A percentile compares a stretch with the other conserved stretches of the same genome.
Conservation (phyloP, 1,140 invertebrate genomes). For the Venturia canescens region DNA sequence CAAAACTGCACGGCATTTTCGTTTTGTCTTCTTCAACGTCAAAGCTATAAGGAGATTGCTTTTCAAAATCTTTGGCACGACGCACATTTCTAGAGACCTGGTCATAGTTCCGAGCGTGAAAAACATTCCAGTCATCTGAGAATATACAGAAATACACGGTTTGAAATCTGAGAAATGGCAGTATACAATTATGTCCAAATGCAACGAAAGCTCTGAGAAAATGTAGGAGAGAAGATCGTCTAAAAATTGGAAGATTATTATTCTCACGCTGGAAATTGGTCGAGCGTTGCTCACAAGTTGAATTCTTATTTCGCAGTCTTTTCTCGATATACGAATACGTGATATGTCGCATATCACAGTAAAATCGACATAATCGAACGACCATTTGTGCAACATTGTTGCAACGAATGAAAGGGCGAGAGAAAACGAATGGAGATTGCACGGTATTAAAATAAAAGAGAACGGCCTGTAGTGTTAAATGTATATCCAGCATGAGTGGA, state of each 20-base stretch:
- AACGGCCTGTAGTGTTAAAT: conserved; percentile 16
- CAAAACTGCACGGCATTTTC: neutral
- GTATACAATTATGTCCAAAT: too few relatives aligned
- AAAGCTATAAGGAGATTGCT: neutral
- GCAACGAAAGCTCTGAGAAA: too few relatives aligned
- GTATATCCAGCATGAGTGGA: neutral
- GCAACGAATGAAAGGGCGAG: conserved; percentile 50
- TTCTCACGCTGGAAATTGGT: neutral
- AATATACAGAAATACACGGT: too few relatives aligned
- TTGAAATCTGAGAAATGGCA: too few relatives aligned
- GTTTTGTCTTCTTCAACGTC: neutral
- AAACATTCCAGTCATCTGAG: too few relatives aligned
- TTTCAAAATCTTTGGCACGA: neutral
- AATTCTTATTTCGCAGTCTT: neutral
- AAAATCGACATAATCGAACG: conserved; percentile 5
- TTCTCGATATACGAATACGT: conserved; percentile 22
- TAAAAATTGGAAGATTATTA: neutral
- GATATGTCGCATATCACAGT: neutral
- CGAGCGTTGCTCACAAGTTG: neutral
- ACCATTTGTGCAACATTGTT: conserved; percentile 41
- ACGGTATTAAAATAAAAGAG: conserved; percentile 51
- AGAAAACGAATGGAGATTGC: conserved; percentile 50
- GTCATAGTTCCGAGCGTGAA: too few relatives aligned
- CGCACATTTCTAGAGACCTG: too few relatives aligned
- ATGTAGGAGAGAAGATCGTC: too few relatives aligned